These are phyloP conservation scores for Drosophila quadrilineata DNA, from an alignment of 1,140 invertebrate genomes.

Conservation along the genomic window DNA sequence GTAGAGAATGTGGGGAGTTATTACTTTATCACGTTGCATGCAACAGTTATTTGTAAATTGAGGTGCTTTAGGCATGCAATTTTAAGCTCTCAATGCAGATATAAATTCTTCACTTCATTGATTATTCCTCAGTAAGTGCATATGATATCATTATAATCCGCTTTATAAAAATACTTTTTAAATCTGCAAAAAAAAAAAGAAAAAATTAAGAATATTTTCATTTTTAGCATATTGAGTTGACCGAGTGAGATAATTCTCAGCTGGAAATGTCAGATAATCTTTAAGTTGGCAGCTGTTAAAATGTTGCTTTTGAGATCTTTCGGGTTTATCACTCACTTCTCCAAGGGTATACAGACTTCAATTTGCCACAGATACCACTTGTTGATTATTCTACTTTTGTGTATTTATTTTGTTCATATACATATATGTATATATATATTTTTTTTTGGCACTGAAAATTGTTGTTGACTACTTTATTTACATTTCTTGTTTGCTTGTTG, in stretches of 20 bases:
- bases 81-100: neutral
- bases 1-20: neutral
- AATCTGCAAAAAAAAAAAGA: too few species aligned
- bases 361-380: constrained; percentile 56
- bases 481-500: constrained; percentile 19
- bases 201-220: too few species aligned
- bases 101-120: neutral
- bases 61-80: constrained; percentile 7
- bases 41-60: constrained; percentile 10
- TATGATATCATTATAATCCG: too few species aligned
- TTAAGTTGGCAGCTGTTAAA: neutral
- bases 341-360: constrained; percentile 45
- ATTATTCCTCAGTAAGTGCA: too few species aligned
- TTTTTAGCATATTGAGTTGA: neutral
- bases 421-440: constrained; percentile 32
- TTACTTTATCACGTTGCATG: constrained; percentile 28
- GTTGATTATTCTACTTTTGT: constrained; percentile 58
- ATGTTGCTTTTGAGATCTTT: constrained; percentile 8
- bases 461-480: constrained; percentile 41
- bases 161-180: too few species aligned
- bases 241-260: neutral
- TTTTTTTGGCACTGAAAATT: constrained; percentile 53
- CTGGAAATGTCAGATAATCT: neutral
- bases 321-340: neutral
- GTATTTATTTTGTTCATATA: constrained; percentile 46